Evolutionary conservation across 2,797 vertebrate species (phyloP), one percentile per base, ranked within the genome.

Genomic region (Gambusia yucatana): DNA sequence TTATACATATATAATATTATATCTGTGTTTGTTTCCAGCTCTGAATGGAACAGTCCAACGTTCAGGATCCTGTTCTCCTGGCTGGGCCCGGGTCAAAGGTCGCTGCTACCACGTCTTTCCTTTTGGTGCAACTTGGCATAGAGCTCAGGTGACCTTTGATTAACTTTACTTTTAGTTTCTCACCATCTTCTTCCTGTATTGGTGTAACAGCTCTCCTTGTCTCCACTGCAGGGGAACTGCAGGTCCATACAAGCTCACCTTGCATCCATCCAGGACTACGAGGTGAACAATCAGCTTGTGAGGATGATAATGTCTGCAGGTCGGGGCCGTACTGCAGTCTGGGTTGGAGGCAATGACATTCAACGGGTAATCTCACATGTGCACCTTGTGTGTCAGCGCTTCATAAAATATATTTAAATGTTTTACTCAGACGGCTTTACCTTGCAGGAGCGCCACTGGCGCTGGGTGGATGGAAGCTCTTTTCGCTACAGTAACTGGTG

Each of bases 81-180:
- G 39, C 25, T 67, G 65, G 65, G 25, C 65, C 20, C 3, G 20
- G 20, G 17, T 67, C 65, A 67, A 41, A 39, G 65, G 65, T 41
- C 20, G 65, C 9, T 67, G 65, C 65, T 67, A 67, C 65, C 63
- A 25, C 39, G 20, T 67, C 36, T 67, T 67, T 67, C 61, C 61
- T 11, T 30, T 13, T 0, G 25, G 2, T 28, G 10, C 33, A 3
- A 25, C 8, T 41, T 67, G 65, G 65, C 11, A 25, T 11, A 41
- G 39, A 25, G 36, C 65, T 43, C 20, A 67, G 65, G 65, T 67
- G 39, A 67, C 25, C 20, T 8, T 17, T 39, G 36, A 36, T 17
- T 20, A 65, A 36, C 16, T 67, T 67, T 11, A 6, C 36, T 39
- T 5, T 22, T 25, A n/a, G 25, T 41, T 41, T 22, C 16, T 22